A percentile compares a stretch with the other conserved stretches of the same genome.
phyloP scores from a whole-genome alignment of 2,113 vertebrate species.

The Tetrao urogallus region DNA sequence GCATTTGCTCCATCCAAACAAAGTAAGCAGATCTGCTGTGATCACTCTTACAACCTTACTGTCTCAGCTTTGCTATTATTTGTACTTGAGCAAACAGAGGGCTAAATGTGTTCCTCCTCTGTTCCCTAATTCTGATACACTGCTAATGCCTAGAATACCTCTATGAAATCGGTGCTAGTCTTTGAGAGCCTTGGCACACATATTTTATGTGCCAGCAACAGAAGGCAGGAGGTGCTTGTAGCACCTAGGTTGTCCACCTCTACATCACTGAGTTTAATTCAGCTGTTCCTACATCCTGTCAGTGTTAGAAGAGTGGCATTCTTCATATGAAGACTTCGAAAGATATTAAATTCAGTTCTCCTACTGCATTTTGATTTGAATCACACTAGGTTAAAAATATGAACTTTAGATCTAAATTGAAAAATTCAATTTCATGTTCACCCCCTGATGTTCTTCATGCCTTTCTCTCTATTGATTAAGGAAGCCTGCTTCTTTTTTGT shows the following conservation, averaged over 20 bases:
- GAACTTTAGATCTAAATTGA: background rate
- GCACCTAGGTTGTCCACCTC: background rate
- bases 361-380: background rate
- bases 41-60: background rate
- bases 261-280: background rate
- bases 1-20: background rate
- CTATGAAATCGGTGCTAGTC: background rate
- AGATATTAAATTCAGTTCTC: background rate
- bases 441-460: background rate
- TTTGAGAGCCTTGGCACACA: background rate
- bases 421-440: background rate
- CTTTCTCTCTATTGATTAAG: background rate
- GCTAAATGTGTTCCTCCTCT: background rate
- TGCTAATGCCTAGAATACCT: fast-evolving
- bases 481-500: background rate
- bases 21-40: background rate
- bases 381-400: background rate
- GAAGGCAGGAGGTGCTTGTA: background rate
- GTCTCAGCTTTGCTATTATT: background rate
- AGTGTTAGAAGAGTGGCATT: background rate
- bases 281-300: background rate
- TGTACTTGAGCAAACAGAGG: background rate
- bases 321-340: background rate
- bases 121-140: background rate
- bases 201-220: background rate